Percentiles rank a stretch among this genome's conserved stretches.
These are phyloP conservation scores for Meteorus colon DNA, from an alignment of 2,888 invertebrate genomes.

Conservation along the genomic window DNA sequence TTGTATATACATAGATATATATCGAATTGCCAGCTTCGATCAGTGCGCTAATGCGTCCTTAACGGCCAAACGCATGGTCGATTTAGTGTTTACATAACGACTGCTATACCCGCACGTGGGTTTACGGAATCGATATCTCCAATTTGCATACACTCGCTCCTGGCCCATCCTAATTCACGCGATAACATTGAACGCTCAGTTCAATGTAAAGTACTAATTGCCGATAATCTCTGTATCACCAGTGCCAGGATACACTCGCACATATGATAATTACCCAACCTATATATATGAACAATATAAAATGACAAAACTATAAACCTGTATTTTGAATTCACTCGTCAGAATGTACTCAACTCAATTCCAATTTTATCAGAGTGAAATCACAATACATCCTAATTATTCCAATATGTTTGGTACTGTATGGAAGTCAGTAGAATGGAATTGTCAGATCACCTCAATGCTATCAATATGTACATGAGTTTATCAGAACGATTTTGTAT, in stretches of 20 bases:
- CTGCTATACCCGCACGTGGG: slow-evolving; percentile 30
- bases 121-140: slow-evolving; percentile 44
- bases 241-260: neutral
- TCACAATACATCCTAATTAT: neutral
- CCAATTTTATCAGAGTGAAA: neutral
- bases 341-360: neutral
- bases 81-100: slow-evolving; percentile 48
- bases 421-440: too few relatives aligned
- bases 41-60: slow-evolving; percentile 39
- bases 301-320: slow-evolving; percentile 1
- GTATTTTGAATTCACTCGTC: neutral
- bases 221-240: slow-evolving; percentile 38
- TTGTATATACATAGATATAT: slow-evolving; percentile 7
- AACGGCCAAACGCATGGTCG: slow-evolving; percentile 42
- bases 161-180: slow-evolving; percentile 41
- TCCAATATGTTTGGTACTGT: neutral
- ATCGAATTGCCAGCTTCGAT: neutral
- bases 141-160: slow-evolving; percentile 46
- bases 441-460: neutral
- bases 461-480: neutral
- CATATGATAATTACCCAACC: neutral
- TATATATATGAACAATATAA: slow-evolving; percentile 9
- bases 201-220: slow-evolving; percentile 44
- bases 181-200: slow-evolving; percentile 27
- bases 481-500: too few relatives aligned